These are phyloP conservation scores for Nibea coibor DNA, from an alignment of 2,113 vertebrate species.

Conservation along the genomic window DNA sequence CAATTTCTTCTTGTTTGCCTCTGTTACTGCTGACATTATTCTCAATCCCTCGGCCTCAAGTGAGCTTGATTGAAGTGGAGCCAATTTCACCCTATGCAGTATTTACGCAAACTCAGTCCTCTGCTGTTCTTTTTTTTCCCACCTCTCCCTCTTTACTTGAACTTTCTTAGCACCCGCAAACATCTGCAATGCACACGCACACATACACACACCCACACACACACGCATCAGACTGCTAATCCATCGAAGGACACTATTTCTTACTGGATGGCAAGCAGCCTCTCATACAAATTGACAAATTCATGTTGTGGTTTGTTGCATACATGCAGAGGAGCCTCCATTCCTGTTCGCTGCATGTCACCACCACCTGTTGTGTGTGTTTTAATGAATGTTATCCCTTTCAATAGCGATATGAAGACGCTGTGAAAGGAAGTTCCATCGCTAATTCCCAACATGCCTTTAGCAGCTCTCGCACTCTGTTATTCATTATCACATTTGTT, in stretches of 20 bases:
- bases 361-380: constrained; percentile 66
- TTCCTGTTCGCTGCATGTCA: constrained; percentile 58
- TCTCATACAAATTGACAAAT: constrained; percentile 46
- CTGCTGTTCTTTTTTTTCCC: constrained; percentile 6
- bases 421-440: constrained; percentile 61
- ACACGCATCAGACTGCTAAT: constrained; percentile 46
- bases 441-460: constrained; percentile 69
- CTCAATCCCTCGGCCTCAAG: constrained; percentile 73
- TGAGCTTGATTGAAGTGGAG: constrained; percentile 80
- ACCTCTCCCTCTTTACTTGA: constrained; percentile 30
- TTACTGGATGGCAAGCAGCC: constrained; percentile 48
- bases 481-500: constrained; percentile 51
- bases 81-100: constrained; percentile 75
- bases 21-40: constrained; percentile 64
- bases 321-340: constrained; percentile 50
- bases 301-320: constrained; percentile 36
- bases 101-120: constrained; percentile 73
- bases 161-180: constrained; percentile 50
- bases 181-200: constrained; percentile 49
- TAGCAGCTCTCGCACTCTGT: constrained; percentile 54
- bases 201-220: constrained; percentile 4
- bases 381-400: constrained; percentile 77
- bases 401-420: constrained; percentile 68
- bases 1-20: constrained; percentile 65
- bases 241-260: constrained; percentile 45